Base-by-base conservation (phyloP, 2,113 vertebrate genomes). In the Laticauda laticaudata region DNA sequence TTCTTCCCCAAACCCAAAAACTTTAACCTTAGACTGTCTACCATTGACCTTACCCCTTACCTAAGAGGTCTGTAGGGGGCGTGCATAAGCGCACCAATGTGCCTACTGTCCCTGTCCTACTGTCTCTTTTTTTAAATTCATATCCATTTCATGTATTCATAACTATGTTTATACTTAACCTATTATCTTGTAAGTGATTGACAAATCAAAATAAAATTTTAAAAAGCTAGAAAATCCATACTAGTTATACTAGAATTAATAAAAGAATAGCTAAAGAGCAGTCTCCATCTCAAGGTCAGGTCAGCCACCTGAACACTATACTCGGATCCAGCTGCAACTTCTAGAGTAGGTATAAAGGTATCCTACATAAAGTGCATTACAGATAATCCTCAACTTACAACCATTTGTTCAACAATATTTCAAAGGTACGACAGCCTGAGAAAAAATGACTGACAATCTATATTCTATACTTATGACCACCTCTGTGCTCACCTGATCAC, bases 361-460 rank as follows among this genome's bases (percentile, higher is more conserved):
- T 11, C 64, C 64, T n/a, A 75, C n/a, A 5, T 15, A 69, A 69
- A 69, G 4, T 1, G 4, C 29, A 75, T 34, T 75, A 34, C n/a
- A 75, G 61, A 18, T 75, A 18, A 75, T 75, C n/a, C n/a, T 64
- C 11, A 29, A 64, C 26, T 29, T 64, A 29, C 4, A 64, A 29
- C 26, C 7, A 23, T 24, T 57, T 3, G 11, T 64, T 69, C 29
- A 69, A 69, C 29, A 69, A n/a, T 69, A 15, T 69, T 69, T 69
- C 2, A 6, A n/a, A 69, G 12, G 15, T n/a, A n/a, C 4, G 0
- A n/a, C 0, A 5, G 29, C 64, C 29, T 12, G 3, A 15, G 12
- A 69, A 69, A 15, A 69, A n/a, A 26, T 69, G 4, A 69, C 4
- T n/a, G 29, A 69, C 64, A 69, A 69, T 69, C 12, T 69, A 1